phyloP scores from a whole-genome alignment of 1,140 invertebrate species.

The Zaprionus davidi region DNA sequence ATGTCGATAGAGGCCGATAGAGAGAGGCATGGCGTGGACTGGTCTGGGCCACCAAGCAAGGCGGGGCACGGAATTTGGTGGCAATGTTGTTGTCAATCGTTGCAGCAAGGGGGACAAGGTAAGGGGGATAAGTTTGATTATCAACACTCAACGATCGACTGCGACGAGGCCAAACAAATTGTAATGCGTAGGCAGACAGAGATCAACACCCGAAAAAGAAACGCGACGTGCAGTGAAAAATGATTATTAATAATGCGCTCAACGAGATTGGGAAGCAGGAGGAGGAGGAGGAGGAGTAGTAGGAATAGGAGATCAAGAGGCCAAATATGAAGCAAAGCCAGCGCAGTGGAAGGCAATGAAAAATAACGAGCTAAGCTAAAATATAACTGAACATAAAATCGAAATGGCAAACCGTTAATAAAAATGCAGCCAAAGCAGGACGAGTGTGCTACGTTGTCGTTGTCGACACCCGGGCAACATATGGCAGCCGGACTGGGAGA shows the following conservation, averaged over 20 bases:
- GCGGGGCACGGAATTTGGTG: conserved; percentile 61
- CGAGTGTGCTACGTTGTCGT: conserved; percentile 1
- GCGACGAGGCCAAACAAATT: conserved; percentile 53
- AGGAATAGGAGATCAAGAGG: conserved; percentile 66
- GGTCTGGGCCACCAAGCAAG: conserved; percentile 27
- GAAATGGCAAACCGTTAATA: conserved; percentile 78
- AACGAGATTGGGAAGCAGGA: conserved; percentile 10
- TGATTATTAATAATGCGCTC: conserved; percentile 63
- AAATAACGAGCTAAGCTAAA: conserved; percentile 74
- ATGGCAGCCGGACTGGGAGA: conserved; percentile 25
- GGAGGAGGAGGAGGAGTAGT: conserved; percentile 20
- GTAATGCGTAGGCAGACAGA: conserved; percentile 51
- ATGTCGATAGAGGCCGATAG: conserved; percentile 47
- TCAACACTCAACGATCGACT: conserved; percentile 62
- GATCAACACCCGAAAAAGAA: conserved; percentile 45
- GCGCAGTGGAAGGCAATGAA: conserved; percentile 56
- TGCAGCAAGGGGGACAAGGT: not conserved
- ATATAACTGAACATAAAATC: conserved; percentile 80
- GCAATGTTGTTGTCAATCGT: conserved; percentile 60
- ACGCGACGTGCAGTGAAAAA: conserved; percentile 70
- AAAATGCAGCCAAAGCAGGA: conserved; percentile 35
- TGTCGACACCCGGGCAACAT: conserved; percentile 66
- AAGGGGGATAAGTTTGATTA: conserved; percentile 24
- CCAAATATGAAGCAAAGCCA: conserved; percentile 66
- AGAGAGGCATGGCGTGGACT: not conserved